phyloP scores from a whole-genome alignment of 2,888 invertebrate species.

The Ophion costatus region DNA sequence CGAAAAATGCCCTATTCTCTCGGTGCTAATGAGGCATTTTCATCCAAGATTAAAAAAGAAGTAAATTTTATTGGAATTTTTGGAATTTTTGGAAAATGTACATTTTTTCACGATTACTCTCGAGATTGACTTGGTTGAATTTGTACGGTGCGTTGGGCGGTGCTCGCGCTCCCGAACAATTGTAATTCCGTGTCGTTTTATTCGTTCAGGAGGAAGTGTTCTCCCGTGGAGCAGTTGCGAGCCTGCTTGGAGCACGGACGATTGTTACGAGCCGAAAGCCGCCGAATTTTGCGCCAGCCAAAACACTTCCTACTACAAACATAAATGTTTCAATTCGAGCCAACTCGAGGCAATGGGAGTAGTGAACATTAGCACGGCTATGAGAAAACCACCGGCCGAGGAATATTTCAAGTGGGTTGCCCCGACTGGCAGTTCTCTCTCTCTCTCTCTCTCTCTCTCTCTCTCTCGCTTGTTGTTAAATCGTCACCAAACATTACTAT shows the following conservation, averaged over 20 bases:
- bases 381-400: slow-evolving; percentile 88
- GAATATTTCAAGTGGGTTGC: slow-evolving; percentile 89
- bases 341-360: slow-evolving; percentile 84
- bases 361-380: slow-evolving; percentile 85
- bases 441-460: too few relatives aligned
- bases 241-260: slow-evolving; percentile 89
- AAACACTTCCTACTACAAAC: slow-evolving; percentile 88
- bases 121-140: too few relatives aligned
- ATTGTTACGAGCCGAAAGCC: slow-evolving; percentile 88
- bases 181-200: neutral
- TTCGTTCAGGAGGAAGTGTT: slow-evolving; percentile 75
- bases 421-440: too few relatives aligned
- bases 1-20: too few relatives aligned
- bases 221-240: slow-evolving; percentile 91
- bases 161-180: neutral
- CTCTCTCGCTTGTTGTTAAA: too few relatives aligned
- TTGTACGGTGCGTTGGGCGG: neutral
- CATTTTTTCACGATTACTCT: neutral
- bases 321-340: slow-evolving; percentile 86
- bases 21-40: too few relatives aligned
- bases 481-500: too few relatives aligned
- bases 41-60: neutral
- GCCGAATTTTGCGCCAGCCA: slow-evolving; percentile 86
- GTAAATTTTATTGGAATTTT: neutral
- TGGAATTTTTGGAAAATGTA: neutral